These are phyloP conservation scores for Nycticorax nycticorax DNA, from an alignment of 2,113 vertebrate species.

Conservation along the genomic window DNA sequence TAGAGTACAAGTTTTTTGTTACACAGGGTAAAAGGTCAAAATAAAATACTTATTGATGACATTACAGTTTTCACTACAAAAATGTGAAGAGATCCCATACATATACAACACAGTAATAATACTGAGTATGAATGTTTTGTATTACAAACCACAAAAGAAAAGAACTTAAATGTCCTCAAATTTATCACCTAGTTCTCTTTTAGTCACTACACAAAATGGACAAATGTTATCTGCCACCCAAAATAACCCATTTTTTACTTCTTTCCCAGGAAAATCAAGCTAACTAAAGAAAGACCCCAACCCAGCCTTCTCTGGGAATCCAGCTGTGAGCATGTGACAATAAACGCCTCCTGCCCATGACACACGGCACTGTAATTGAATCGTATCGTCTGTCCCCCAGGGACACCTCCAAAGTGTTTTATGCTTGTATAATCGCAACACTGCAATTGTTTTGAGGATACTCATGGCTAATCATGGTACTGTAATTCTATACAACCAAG, in stretches of 20 bases:
- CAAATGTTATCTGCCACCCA: background rate
- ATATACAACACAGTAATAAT: background rate
- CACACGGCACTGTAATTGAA: background rate
- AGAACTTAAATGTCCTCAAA: background rate
- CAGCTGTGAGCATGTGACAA: background rate
- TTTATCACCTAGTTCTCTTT: background rate
- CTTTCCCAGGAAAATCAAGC: background rate
- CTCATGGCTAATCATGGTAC: background rate
- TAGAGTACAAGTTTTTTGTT: background rate
- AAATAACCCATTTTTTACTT: background rate
- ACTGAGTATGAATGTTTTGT: background rate
- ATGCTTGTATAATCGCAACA: background rate
- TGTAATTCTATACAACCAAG: background rate
- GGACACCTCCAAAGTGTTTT: background rate
- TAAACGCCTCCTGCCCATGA: background rate
- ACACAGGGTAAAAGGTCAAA: background rate
- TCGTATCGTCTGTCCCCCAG: fast-evolving
- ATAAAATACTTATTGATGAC: background rate
- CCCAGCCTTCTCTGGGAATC: background rate
- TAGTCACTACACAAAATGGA: background rate
- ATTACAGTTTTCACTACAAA: background rate
- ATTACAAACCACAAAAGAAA: background rate
- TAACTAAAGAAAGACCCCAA: background rate
- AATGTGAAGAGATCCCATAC: background rate
- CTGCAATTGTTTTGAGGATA: background rate